A percentile compares a stretch with the other conserved stretches of the same genome.
phyloP scores from a whole-genome alignment of 2,888 invertebrate species.

The Trissolcus japonicus region DNA sequence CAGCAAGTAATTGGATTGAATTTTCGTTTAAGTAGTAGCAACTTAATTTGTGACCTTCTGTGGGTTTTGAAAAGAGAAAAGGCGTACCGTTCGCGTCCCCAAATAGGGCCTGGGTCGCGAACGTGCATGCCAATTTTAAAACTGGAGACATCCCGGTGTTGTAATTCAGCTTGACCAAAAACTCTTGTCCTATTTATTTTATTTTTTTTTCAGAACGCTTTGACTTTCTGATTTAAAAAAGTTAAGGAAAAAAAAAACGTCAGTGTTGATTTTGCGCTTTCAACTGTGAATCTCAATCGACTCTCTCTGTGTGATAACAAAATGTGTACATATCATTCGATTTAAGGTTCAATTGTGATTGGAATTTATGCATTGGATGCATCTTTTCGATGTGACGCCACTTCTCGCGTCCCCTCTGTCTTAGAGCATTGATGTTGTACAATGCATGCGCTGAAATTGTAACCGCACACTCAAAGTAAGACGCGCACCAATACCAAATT shows the following conservation, averaged over 20 bases:
- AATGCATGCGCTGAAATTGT: constrained; percentile 26
- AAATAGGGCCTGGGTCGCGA: constrained; percentile 73
- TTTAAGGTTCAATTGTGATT: constrained; percentile 45
- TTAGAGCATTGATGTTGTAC: constrained; percentile 28
- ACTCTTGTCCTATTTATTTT: not conserved
- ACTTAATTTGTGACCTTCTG: not conserved
- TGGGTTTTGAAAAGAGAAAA: not conserved
- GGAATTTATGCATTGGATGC: constrained; percentile 10
- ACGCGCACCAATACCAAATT: not conserved
- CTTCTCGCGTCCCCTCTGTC: constrained; percentile 11
- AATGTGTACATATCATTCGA: constrained; percentile 63
- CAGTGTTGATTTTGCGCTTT: not conserved
- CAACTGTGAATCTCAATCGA: constrained; percentile 29
- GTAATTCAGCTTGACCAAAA: not conserved
- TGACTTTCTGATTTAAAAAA: too few relatives aligned
- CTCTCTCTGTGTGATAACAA: constrained; percentile 62
- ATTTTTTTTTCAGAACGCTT: not conserved
- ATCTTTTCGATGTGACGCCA: constrained; percentile 3
- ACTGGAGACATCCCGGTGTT: not conserved
- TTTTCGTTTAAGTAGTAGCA: constrained; percentile 28
- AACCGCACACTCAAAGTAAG: constrained; percentile 8
- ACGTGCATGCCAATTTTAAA: not conserved
- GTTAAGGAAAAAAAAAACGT: not conserved
- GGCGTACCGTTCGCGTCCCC: constrained; percentile 61
- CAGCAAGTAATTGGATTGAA: not conserved